Evolutionary conservation across 2,797 vertebrate species (phyloP).

Genomic region (Falco cherrug): DNA sequence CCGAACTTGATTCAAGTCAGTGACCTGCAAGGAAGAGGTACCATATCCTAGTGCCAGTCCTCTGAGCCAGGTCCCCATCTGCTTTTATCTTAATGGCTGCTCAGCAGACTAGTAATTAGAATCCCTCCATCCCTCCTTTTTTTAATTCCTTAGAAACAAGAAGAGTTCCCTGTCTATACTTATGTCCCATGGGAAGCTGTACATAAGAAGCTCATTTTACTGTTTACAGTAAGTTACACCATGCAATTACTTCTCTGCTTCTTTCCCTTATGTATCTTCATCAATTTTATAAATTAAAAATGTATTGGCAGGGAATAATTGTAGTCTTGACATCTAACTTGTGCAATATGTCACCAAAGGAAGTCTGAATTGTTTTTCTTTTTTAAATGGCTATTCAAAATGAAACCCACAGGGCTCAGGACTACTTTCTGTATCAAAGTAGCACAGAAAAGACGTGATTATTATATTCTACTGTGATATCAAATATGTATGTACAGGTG

Average conservation of each 20-base stretch:
- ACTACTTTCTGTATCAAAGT: background rate
- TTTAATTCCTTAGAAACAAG: background rate
- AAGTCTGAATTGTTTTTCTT: background rate
- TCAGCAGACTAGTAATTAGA: background rate
- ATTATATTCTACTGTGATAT: background rate
- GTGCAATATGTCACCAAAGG: background rate
- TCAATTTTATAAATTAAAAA: constrained; percentile 27
- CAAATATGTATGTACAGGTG: background rate
- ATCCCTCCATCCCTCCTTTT: background rate
- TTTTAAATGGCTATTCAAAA: background rate
- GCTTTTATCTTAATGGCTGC: background rate
- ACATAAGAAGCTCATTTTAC: background rate
- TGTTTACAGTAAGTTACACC: constrained; percentile 5
- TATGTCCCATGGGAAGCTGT: background rate
- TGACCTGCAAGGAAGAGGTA: background rate
- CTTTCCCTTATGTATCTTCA: background rate
- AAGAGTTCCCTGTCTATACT: background rate
- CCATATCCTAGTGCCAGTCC: background rate
- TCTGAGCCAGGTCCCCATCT: background rate
- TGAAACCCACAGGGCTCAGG: background rate
- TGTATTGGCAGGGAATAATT: background rate
- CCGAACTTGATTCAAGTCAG: background rate
- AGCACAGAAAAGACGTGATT: background rate
- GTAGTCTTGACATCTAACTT: background rate
- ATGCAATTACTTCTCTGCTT: background rate